These are phyloP conservation scores for Ophion ellenae DNA, from an alignment of 2,888 invertebrate genomes.

Conservation along the genomic window DNA sequence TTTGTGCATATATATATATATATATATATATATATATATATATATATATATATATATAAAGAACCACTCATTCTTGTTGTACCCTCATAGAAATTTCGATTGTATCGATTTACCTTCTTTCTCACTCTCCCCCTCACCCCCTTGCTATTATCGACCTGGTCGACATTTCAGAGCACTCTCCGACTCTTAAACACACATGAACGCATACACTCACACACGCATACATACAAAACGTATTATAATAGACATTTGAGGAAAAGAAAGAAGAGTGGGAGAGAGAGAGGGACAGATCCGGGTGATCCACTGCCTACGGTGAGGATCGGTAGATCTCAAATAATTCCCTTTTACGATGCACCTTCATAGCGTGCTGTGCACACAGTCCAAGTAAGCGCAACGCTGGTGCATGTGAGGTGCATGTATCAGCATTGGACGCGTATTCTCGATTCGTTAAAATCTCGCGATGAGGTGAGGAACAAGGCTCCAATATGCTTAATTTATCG, in stretches of 20 bases:
- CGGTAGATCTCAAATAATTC: conserved; percentile 50
- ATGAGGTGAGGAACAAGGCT: too few species aligned
- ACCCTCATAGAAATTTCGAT: conserved; percentile 65
- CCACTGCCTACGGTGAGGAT: conserved; percentile 57
- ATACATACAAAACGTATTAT: neutral
- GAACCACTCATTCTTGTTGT: conserved; percentile 54
- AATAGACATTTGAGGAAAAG: conserved; percentile 17
- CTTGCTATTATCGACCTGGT: conserved; percentile 44
- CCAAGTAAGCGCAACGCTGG: neutral
- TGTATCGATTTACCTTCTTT: conserved; percentile 62
- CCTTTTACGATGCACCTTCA: neutral
- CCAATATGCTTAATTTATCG: too few species aligned
- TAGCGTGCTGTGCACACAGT: neutral
- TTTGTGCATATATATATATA: conserved; percentile 25
- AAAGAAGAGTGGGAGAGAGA: conserved; percentile 48
- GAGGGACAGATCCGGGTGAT: conserved; percentile 68
- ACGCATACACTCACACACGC: neutral
- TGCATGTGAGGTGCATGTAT: too few species aligned
- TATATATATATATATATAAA: neutral
- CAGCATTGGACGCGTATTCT: too few species aligned
- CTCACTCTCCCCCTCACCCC: conserved; percentile 6
- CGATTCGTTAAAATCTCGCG: too few species aligned
- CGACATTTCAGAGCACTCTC: conserved; percentile 66
- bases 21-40: conserved; percentile 6
- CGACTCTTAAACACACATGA: conserved; percentile 37